Conservation (phyloP, 2,797 vertebrate genomes). For the Mus spretus region DNA sequence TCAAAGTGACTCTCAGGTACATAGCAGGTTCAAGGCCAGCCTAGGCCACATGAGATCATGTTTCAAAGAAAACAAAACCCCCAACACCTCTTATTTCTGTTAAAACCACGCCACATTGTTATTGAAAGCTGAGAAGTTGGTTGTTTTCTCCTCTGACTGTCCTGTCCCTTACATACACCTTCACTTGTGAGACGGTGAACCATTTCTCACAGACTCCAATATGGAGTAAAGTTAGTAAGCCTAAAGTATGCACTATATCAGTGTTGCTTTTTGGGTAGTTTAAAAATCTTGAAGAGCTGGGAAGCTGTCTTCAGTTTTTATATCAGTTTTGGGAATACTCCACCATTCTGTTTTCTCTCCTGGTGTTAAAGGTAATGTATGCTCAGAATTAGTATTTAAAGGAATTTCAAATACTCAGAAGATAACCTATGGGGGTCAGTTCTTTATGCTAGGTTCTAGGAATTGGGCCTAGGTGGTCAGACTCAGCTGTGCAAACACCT, state of each 20-base stretch:
- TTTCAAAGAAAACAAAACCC: not conserved
- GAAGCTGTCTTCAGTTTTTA: not conserved
- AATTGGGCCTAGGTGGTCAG: not conserved
- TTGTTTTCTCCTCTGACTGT: not conserved
- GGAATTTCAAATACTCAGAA: constrained; percentile 15
- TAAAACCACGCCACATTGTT: not conserved
- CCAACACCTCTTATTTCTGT: not conserved
- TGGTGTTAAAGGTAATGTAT: constrained; percentile 30
- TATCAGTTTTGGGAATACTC: not conserved
- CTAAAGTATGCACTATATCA: not conserved
- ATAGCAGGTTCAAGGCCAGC: not conserved
- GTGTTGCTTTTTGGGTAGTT: constrained; percentile 8
- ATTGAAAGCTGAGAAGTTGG: not conserved
- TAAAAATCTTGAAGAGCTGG: constrained; percentile 18
- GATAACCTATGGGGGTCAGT: not conserved
- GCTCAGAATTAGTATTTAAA: constrained; percentile 51
- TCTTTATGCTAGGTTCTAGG: not conserved
- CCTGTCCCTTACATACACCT: not conserved
- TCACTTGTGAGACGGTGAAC: not conserved
- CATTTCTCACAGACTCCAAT: not conserved
- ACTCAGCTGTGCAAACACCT: not conserved
- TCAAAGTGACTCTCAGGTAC: not conserved
- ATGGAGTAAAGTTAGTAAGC: not conserved
- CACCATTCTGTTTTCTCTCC: not conserved
- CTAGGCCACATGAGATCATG: not conserved